phyloP scores from a whole-genome alignment of 2,113 vertebrate species.

The Trichomycterus rosablanca region DNA sequence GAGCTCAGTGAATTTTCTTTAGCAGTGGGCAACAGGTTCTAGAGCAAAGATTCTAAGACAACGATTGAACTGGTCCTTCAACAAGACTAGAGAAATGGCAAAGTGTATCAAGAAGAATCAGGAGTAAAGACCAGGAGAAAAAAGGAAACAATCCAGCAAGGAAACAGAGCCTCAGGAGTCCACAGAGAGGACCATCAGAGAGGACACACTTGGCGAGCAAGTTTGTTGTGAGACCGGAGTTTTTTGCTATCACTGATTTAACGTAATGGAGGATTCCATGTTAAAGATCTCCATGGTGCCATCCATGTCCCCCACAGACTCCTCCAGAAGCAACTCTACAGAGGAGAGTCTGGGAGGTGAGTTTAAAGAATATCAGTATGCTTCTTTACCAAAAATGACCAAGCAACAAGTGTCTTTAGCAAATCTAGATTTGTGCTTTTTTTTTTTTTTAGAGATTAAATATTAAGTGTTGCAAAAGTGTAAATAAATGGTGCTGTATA shows the following conservation, averaged over 20 bases:
- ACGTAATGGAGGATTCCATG: conserved; percentile 56
- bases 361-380: conserved; percentile 21
- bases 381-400: too few species aligned
- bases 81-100: conserved; percentile 14
- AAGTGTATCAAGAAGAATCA: too few species aligned
- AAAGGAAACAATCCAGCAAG: not conserved
- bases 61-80: not conserved
- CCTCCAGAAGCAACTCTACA: conserved; percentile 56
- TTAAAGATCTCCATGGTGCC: conserved; percentile 57
- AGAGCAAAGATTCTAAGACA: conserved; percentile 3
- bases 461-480: too few species aligned
- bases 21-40: conserved; percentile 11
- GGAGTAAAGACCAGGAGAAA: too few species aligned
- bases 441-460: too few species aligned
- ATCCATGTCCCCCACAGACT: conserved; percentile 54
- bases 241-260: not conserved
- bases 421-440: too few species aligned
- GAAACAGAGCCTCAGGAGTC: not conserved
- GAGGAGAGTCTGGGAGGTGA: conserved; percentile 72
- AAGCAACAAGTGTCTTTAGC: too few species aligned
- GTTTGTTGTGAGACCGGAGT: not conserved
- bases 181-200: not conserved
- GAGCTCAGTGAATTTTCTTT: conserved; percentile 15
- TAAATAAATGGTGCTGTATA: too few species aligned
- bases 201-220: not conserved